These are phyloP conservation scores for Lagodon rhomboides DNA, from an alignment of 2,797 vertebrate species.

Conservation along the genomic window DNA sequence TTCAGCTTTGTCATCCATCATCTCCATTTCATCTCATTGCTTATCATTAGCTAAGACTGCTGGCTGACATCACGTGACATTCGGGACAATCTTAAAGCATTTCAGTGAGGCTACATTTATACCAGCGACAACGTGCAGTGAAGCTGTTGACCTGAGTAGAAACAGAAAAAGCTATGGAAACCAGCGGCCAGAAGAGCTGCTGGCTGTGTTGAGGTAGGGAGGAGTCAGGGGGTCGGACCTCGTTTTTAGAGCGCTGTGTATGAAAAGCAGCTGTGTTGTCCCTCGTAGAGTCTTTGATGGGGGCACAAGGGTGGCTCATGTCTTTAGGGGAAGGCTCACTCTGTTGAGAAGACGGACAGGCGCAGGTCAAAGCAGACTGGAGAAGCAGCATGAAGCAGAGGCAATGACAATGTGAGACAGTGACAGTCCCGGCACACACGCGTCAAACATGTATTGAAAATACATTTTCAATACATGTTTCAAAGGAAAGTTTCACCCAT, in stretches of 20 bases:
- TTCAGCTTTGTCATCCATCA: neutral
- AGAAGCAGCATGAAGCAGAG: slow-evolving; percentile 70
- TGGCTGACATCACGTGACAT: slow-evolving; percentile 63
- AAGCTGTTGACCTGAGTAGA: slow-evolving; percentile 64
- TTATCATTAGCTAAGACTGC: slow-evolving; percentile 42
- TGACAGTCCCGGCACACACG: slow-evolving; percentile 44
- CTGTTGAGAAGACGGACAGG: slow-evolving; percentile 84
- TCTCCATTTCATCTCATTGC: slow-evolving; percentile 15
- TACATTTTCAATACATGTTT: neutral
- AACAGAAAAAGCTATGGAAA: slow-evolving; percentile 65
- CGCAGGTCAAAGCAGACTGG: slow-evolving; percentile 76
- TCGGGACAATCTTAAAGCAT: slow-evolving; percentile 54
- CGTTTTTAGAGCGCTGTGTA: slow-evolving; percentile 88
- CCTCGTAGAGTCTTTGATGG: slow-evolving; percentile 90
- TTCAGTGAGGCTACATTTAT: slow-evolving; percentile 70
- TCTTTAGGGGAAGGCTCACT: slow-evolving; percentile 90
- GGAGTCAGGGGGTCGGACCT: slow-evolving; percentile 82
- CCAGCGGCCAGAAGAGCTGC: slow-evolving; percentile 55
- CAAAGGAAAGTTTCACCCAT: slow-evolving; percentile 23
- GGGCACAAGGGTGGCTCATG: slow-evolving; percentile 87
- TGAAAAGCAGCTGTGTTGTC: slow-evolving; percentile 90
- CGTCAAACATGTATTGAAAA: slow-evolving; percentile 6
- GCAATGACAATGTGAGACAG: slow-evolving; percentile 67
- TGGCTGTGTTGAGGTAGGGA: slow-evolving; percentile 42
- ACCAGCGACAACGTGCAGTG: slow-evolving; percentile 74